Percentiles rank a stretch among this genome's conserved stretches.
These are phyloP conservation scores for Zaprionus tsacasi DNA, from an alignment of 1,140 invertebrate species.

Conservation along the genomic window DNA sequence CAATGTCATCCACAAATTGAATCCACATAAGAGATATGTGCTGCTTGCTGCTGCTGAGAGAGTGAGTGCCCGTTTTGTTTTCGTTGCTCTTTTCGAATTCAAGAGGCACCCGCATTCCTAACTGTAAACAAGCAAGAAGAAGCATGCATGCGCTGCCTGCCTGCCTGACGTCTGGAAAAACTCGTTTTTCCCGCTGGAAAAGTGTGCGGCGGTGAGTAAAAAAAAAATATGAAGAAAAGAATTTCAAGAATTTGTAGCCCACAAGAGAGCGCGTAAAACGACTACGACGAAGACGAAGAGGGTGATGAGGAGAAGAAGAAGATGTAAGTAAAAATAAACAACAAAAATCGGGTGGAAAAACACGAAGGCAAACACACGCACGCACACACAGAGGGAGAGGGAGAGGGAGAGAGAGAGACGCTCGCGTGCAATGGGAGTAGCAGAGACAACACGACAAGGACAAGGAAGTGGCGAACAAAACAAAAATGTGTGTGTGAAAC, in stretches of 20 bases:
- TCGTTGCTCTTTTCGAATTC: conserved; percentile 50
- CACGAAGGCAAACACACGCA: conserved; percentile 48
- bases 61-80: conserved; percentile 39
- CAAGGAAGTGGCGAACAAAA: conserved; percentile 70
- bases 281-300: conserved; percentile 8
- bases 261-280: conserved; percentile 49
- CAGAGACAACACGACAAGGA: conserved; percentile 42
- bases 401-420: conserved; percentile 16
- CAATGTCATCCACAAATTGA: conserved; percentile 41
- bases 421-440: neutral
- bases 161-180: conserved; percentile 64
- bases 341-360: conserved; percentile 65
- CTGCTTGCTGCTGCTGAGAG: neutral
- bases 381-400: conserved; percentile 31
- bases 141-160: conserved; percentile 58
- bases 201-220: conserved; percentile 38
- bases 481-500: conserved; percentile 61
- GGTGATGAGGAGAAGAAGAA: neutral
- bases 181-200: conserved; percentile 79
- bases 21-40: conserved; percentile 24
- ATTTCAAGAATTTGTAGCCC: conserved; percentile 76
- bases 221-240: conserved; percentile 56
- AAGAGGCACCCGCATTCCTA: conserved; percentile 74
- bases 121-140: conserved; percentile 78
- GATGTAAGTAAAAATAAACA: conserved; percentile 58